Percentiles rank a stretch among this genome's conserved stretches.
Conservation (phyloP, 2,888 invertebrate species). For the Rotaria macrura region DNA sequence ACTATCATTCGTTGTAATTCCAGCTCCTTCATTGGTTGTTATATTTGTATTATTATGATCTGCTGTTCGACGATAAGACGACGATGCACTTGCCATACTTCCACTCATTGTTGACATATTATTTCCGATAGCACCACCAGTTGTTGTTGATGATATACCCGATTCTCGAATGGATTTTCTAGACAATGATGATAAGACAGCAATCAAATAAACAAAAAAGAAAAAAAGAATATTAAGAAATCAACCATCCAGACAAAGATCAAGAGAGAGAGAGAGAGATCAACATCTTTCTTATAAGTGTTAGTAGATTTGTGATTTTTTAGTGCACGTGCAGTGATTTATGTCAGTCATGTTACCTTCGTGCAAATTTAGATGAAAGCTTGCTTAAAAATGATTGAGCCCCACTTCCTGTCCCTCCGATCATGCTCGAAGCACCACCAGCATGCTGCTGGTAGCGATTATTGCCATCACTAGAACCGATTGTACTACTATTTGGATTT, state of each 20-base stretch:
- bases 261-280: neutral
- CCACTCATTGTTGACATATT: neutral
- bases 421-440: neutral
- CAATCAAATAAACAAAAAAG: neutral
- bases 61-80: neutral
- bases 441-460: neutral
- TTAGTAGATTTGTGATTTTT: neutral
- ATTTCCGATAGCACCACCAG: slow-evolving; percentile 1
- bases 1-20: neutral
- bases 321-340: neutral
- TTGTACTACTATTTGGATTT: neutral
- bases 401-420: neutral
- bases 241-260: neutral
- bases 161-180: neutral
- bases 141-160: neutral
- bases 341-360: slow-evolving; percentile 62
- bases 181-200: neutral
- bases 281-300: neutral
- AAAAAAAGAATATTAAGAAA: neutral
- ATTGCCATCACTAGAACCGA: neutral
- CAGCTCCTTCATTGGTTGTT: neutral
- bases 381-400: slow-evolving; percentile 73
- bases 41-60: neutral
- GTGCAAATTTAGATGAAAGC: slow-evolving; percentile 89
- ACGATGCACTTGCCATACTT: neutral